Evolutionary conservation across 1,140 invertebrate species (phyloP).

Genomic region (Liolophura sinensis): DNA sequence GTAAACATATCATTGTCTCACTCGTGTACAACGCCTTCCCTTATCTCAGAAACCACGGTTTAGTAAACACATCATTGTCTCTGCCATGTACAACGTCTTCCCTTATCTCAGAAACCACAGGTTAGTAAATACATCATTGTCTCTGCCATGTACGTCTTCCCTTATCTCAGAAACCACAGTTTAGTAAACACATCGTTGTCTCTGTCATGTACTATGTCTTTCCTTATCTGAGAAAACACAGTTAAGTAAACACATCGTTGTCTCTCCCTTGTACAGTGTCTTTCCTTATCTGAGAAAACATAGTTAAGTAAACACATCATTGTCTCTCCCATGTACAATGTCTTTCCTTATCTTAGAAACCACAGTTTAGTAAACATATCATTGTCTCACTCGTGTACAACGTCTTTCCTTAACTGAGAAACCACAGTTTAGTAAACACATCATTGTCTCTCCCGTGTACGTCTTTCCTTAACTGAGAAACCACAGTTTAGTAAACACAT

Average conservation of each 20-base stretch:
- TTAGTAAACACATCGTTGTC: constrained; percentile 37
- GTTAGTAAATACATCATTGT: constrained; percentile 45
- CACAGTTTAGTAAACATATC: constrained; percentile 67
- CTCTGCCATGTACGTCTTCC: constrained; percentile 69
- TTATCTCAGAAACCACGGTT: constrained; percentile 87
- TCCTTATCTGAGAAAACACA: constrained; percentile 88
- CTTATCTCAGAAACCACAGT: constrained; percentile 88
- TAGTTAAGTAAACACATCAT: constrained; percentile 62
- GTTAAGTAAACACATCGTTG: constrained; percentile 56
- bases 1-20: neutral
- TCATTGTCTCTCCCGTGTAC: constrained; percentile 49
- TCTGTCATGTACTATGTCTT: constrained; percentile 87
- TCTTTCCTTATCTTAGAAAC: constrained; percentile 88
- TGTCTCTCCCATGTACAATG: constrained; percentile 71
- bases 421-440: constrained; percentile 69
- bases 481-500: constrained; percentile 67
- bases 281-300: constrained; percentile 90
- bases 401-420: constrained; percentile 87
- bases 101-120: constrained; percentile 90
- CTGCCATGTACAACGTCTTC: constrained; percentile 79
- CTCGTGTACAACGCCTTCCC: constrained; percentile 83
- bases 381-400: constrained; percentile 69
- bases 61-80: constrained; percentile 1
- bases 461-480: constrained; percentile 89
- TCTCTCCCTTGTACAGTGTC: constrained; percentile 72